phyloP scores from a whole-genome alignment of 1,140 invertebrate genomes.

The Neomicropteryx cornuta region DNA sequence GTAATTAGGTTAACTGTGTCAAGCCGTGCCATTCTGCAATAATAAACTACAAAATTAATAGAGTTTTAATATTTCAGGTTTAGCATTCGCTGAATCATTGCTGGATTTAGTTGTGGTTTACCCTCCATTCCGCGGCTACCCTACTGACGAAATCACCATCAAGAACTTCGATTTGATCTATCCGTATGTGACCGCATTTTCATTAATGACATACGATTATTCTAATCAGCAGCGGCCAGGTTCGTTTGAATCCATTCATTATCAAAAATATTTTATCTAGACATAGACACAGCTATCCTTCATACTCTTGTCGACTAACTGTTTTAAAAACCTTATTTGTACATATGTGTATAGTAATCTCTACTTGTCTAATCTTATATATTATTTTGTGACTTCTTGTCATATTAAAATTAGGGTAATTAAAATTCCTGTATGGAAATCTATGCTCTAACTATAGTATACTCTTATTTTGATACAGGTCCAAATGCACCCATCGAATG shows the following conservation, averaged over 20 bases:
- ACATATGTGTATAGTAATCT: no score
- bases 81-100: constrained; percentile 31
- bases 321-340: no score
- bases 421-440: no score
- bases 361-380: no score
- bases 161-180: constrained; percentile 69
- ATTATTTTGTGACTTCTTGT: no score
- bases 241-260: constrained; percentile 20
- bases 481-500: constrained; percentile 83
- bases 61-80: no score
- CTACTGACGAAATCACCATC: constrained; percentile 59
- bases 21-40: no score
- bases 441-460: no score
- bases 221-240: constrained; percentile 73
- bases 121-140: constrained; percentile 63
- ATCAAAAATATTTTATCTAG: constrained; percentile 8
- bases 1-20: no score
- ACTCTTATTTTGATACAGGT: constrained; percentile 35
- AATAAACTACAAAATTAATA: no score
- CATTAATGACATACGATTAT: constrained; percentile 93
- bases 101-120: constrained; percentile 71
- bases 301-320: background rate
- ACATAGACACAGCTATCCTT: background rate
- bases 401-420: no score
- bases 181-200: constrained; percentile 71